phyloP scores from a whole-genome alignment of 1,140 invertebrate genomes.

The Scaptomyza montana region DNA sequence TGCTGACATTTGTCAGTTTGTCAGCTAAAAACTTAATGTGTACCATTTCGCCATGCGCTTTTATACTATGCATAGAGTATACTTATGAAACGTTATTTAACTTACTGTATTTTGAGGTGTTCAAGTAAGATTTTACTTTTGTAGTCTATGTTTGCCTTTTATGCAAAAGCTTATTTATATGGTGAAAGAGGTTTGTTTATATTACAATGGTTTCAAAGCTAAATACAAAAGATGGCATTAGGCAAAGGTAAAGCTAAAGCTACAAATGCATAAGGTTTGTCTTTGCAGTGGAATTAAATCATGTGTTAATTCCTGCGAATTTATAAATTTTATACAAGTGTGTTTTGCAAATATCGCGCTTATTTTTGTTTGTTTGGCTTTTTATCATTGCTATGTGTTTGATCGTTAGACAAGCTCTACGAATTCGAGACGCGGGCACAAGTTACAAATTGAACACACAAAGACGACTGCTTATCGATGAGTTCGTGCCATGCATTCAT shows the following conservation, averaged over 20 bases:
- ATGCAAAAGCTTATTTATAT: too few relatives aligned
- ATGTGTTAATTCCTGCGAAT: neutral
- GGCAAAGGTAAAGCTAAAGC: too few relatives aligned
- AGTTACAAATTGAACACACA: neutral
- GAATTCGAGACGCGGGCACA: constrained; percentile 2
- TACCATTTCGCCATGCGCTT: too few relatives aligned
- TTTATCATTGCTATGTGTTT: neutral
- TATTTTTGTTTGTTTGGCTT: neutral
- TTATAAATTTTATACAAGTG: neutral
- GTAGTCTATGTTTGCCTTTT: too few relatives aligned
- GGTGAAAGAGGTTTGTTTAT: too few relatives aligned
- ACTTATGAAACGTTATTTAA: too few relatives aligned
- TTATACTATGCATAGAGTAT: too few relatives aligned
- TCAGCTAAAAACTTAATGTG: too few relatives aligned
- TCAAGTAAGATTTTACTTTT: too few relatives aligned
- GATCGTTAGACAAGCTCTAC: constrained; percentile 20
- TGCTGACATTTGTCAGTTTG: neutral
- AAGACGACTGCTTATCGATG: constrained; percentile 1
- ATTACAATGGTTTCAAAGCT: too few relatives aligned
- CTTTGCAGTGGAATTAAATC: neutral
- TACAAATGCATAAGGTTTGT: neutral
- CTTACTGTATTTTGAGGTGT: too few relatives aligned
- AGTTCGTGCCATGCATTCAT: constrained; percentile 25
- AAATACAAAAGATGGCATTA: too few relatives aligned
- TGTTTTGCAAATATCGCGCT: neutral